Evolutionary conservation across 2,113 vertebrate genomes (phyloP).

Genomic region (Vulpes lagopus): DNA sequence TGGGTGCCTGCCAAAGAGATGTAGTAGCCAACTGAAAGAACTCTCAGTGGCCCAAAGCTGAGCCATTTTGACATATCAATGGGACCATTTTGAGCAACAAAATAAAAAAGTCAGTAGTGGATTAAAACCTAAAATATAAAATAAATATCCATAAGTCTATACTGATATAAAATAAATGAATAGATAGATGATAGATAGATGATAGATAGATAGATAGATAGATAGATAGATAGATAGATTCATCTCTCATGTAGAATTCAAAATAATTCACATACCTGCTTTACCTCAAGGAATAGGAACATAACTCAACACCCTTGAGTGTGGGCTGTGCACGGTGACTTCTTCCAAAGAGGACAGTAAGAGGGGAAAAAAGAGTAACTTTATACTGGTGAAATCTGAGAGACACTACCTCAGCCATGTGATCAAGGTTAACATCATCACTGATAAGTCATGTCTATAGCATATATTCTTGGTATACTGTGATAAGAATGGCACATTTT

Average conservation of each 20-base stretch:
- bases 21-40: neutral
- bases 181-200: neutral
- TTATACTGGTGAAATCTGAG: neutral
- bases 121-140: neutral
- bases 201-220: neutral
- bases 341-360: neutral
- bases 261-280: neutral
- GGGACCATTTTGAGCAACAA: neutral
- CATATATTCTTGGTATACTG: neutral
- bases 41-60: neutral
- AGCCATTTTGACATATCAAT: neutral
- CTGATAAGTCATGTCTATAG: neutral
- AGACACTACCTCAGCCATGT: too few species aligned
- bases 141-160: neutral
- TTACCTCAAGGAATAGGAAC: neutral
- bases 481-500: neutral
- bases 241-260: neutral
- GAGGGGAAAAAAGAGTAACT: neutral
- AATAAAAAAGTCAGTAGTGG: neutral
- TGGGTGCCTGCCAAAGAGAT: neutral
- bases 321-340: neutral
- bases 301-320: neutral
- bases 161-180: neutral
- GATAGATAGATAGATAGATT: neutral
- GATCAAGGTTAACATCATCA: neutral